Evolutionary conservation across 2,888 invertebrate genomes (phyloP).

Genomic region (Orthonychiurus folsomi): DNA sequence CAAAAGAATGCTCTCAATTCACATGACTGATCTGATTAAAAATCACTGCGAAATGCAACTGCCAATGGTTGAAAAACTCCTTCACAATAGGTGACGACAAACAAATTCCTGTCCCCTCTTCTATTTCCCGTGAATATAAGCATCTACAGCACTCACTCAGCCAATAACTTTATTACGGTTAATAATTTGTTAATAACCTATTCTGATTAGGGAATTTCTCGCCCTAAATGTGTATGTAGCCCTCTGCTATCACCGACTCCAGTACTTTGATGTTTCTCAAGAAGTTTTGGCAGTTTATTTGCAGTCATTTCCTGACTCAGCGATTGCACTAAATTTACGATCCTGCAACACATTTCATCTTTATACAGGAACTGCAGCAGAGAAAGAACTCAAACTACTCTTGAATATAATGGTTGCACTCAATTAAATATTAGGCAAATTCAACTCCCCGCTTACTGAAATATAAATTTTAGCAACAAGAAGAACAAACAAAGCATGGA

Average conservation of each 20-base stretch:
- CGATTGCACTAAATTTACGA: conserved; percentile 89
- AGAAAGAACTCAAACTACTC: conserved; percentile 76
- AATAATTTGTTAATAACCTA: too few species aligned
- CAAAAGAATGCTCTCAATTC: conserved; percentile 15
- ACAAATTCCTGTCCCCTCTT: conserved; percentile 4
- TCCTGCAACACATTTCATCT: conserved; percentile 72
- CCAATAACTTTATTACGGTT: too few species aligned
- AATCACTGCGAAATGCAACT: conserved; percentile 29
- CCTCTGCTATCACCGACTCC: conserved; percentile 93
- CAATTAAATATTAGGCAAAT: background rate
- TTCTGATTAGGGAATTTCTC: conserved; percentile 61
- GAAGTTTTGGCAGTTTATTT: conserved; percentile 92
- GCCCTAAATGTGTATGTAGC: conserved; percentile 96
- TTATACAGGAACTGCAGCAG: conserved; percentile 90
- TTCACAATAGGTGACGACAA: conserved; percentile 19
- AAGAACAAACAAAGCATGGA: conserved; percentile 39
- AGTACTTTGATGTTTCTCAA: conserved; percentile 96
- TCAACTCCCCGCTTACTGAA: background rate
- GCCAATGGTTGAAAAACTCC: conserved; percentile 30
- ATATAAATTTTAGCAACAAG: conserved; percentile 29
- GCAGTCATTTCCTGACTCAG: conserved; percentile 82
- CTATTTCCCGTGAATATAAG: conserved; percentile 3
- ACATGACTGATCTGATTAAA: conserved; percentile 29
- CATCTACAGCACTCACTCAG: too few species aligned
- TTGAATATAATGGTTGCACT: conserved; percentile 42